Percentiles rank a stretch among this genome's conserved stretches.
phyloP scores from a whole-genome alignment of 2,888 invertebrate genomes.

The Strigamia maritima region DNA sequence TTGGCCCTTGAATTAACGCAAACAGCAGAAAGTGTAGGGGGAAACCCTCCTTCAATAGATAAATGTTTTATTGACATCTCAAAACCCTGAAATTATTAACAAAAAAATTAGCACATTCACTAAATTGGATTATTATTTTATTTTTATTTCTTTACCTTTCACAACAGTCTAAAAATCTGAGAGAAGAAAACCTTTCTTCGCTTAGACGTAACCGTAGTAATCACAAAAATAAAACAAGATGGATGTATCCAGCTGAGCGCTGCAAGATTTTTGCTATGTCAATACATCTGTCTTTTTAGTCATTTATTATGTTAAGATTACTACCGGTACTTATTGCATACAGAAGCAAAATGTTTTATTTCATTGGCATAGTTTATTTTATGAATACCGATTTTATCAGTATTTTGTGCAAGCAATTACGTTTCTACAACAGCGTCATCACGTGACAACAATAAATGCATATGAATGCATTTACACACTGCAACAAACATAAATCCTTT shows the following conservation, averaged over 20 bases:
- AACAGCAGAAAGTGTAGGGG: too few species aligned
- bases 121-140: not conserved
- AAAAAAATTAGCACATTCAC: too few species aligned
- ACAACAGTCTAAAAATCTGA: not conserved
- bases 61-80: too few species aligned
- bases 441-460: too few species aligned
- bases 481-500: too few species aligned
- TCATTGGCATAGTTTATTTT: too few species aligned
- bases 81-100: not conserved
- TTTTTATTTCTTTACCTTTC: not conserved
- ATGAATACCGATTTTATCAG: not conserved
- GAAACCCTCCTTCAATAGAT: too few species aligned
- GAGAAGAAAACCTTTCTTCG: not conserved
- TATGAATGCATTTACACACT: too few species aligned
- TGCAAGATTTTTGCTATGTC: not conserved
- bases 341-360: too few species aligned
- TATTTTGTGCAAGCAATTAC: not conserved
- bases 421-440: conserved; percentile 5
- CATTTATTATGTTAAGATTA: not conserved
- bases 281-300: not conserved
- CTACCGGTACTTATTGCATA: too few species aligned
- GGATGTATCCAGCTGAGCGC: not conserved
- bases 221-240: not conserved
- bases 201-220: not conserved
- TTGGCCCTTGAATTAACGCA: too few species aligned